phyloP scores from a whole-genome alignment of 1,140 invertebrate genomes.

The Adoxophyes honmai region DNA sequence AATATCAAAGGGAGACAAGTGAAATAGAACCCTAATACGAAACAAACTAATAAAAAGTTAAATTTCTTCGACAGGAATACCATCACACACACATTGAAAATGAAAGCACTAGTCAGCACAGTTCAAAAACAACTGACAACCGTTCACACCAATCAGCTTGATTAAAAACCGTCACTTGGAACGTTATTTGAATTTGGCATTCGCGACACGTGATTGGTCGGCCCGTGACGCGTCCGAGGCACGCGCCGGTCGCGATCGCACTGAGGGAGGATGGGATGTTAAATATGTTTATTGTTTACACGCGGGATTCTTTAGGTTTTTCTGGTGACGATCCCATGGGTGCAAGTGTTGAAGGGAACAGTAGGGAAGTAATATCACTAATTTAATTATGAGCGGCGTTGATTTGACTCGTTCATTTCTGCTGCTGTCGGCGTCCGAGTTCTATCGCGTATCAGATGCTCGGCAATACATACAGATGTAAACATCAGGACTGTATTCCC shows the following conservation, averaged over 20 bases:
- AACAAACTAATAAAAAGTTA: background rate
- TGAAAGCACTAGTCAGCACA: background rate
- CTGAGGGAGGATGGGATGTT: constrained; percentile 2
- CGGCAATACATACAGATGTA: too few species aligned
- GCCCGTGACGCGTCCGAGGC: background rate
- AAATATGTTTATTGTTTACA: background rate
- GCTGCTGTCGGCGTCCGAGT: too few species aligned
- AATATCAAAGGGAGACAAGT: too few species aligned
- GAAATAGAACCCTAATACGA: too few species aligned
- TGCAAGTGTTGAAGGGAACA: background rate
- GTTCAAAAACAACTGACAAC: constrained; percentile 12
- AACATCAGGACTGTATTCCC: too few species aligned
- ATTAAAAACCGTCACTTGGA: constrained; percentile 10
- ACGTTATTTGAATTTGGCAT: background rate
- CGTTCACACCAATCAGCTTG: background rate
- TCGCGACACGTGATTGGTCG: background rate
- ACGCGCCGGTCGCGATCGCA: background rate
- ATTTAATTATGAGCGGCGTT: too few species aligned
- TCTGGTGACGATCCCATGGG: background rate
- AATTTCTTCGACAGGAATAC: background rate
- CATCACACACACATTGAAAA: background rate
- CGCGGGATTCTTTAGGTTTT: background rate
- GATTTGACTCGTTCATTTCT: too few species aligned
- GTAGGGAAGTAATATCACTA: background rate
- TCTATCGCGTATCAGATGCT: too few species aligned